These are phyloP conservation scores for Myopa testacea DNA, from an alignment of 2,888 invertebrate genomes.

Conservation along the genomic window DNA sequence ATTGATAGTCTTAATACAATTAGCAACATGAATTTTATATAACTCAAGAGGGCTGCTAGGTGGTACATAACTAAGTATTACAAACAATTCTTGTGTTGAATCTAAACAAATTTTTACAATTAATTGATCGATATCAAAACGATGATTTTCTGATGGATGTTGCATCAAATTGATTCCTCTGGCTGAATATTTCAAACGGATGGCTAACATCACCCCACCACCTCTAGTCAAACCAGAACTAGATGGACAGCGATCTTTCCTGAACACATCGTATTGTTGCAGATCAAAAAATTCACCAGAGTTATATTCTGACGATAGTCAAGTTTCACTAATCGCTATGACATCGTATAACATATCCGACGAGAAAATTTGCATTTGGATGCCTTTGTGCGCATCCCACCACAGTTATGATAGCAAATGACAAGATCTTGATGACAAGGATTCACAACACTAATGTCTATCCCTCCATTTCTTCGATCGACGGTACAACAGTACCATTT, in stretches of 20 bases:
- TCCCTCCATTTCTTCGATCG: too few relatives aligned
- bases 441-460: too few relatives aligned
- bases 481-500: neutral
- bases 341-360: neutral
- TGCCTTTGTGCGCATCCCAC: neutral
- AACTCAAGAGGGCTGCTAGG: neutral
- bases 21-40: neutral
- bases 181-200: too few relatives aligned
- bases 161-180: too few relatives aligned
- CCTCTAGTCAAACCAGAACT: neutral
- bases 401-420: neutral
- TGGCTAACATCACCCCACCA: too few relatives aligned
- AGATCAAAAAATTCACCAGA: neutral
- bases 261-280: neutral
- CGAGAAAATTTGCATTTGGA: neutral
- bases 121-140: too few relatives aligned
- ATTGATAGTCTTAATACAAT: neutral
- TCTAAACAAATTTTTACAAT: neutral
- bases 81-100: neutral
- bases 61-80: slow-evolving; percentile 9
- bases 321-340: neutral
- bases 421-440: neutral
- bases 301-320: neutral
- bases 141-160: too few relatives aligned
- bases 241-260: neutral